Evolutionary conservation across 2,888 invertebrate species (phyloP).

Genomic region (Oligia strigilis): DNA sequence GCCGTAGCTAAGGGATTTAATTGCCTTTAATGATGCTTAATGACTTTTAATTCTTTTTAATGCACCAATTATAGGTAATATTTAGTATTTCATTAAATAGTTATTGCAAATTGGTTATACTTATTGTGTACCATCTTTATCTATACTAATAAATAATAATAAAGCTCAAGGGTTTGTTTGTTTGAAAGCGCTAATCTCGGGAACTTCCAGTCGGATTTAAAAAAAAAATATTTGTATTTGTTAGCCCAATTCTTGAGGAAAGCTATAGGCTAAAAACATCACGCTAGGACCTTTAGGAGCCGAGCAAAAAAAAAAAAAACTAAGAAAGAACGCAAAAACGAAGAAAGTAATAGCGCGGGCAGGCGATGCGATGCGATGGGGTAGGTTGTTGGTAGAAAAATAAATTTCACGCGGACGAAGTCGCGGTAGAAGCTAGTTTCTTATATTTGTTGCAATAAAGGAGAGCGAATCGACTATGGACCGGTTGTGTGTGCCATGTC

Average conservation of each 20-base stretch:
- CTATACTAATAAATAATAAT: too few relatives aligned
- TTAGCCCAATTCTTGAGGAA: neutral
- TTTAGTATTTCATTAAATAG: constrained; percentile 7
- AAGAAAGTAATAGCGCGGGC: neutral
- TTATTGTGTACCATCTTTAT: neutral
- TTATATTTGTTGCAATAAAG: constrained; percentile 32
- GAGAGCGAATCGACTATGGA: constrained; percentile 7
- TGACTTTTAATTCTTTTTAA: constrained; percentile 47
- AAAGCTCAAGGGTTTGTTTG: neutral
- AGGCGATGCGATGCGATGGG: neutral
- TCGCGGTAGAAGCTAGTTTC: neutral
- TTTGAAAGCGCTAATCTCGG: neutral
- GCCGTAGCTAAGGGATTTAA: constrained; percentile 54
- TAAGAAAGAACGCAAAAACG: neutral
- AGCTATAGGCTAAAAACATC: neutral
- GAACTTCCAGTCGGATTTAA: neutral
- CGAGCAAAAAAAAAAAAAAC: neutral
- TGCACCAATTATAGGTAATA: constrained; percentile 8
- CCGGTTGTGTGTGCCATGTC: constrained; percentile 29
- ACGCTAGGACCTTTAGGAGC: neutral
- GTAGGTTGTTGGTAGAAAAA: neutral
- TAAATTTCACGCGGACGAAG: neutral
- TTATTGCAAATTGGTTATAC: neutral
- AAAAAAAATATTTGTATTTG: neutral
- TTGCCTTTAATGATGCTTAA: constrained; percentile 59